phyloP scores from a whole-genome alignment of 1,140 invertebrate species.

The Coelopa frigida region DNA sequence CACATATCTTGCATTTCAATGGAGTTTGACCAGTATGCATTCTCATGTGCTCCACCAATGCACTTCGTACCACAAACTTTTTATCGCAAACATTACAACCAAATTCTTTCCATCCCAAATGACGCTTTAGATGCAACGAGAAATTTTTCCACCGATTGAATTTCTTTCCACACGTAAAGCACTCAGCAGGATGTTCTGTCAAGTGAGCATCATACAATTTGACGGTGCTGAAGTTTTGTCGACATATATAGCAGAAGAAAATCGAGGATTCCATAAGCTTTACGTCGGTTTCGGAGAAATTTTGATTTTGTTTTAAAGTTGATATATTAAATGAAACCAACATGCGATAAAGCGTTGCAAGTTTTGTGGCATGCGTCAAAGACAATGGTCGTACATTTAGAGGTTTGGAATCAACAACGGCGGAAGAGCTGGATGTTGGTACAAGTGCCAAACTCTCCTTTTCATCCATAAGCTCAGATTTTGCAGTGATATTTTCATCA shows the following conservation, averaged over 20 bases:
- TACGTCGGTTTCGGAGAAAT: slow-evolving; percentile 33
- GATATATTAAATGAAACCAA: slow-evolving; percentile 38
- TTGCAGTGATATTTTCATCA: not conserved
- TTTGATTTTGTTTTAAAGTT: slow-evolving; percentile 35
- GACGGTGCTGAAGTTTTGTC: slow-evolving; percentile 45
- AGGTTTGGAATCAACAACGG: slow-evolving; percentile 8
- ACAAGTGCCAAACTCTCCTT: slow-evolving; percentile 9
- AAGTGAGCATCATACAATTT: slow-evolving; percentile 60
- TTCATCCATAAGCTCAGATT: slow-evolving; percentile 12
- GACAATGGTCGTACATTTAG: slow-evolving; percentile 1
- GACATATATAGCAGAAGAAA: slow-evolving; percentile 50
- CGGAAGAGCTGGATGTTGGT: not conserved
- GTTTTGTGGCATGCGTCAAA: slow-evolving; percentile 26
- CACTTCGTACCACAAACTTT: slow-evolving; percentile 70
- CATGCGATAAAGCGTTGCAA: slow-evolving; percentile 38
- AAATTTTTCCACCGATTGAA: slow-evolving; percentile 66
- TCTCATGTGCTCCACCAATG: slow-evolving; percentile 70
- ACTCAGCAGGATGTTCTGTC: slow-evolving; percentile 71
- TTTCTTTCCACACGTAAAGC: slow-evolving; percentile 68
- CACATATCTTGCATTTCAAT: slow-evolving; percentile 72
- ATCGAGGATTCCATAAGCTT: slow-evolving; percentile 41
- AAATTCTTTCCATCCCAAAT: slow-evolving; percentile 57
- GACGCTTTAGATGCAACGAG: slow-evolving; percentile 67
- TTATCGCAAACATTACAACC: slow-evolving; percentile 74
- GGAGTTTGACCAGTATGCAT: slow-evolving; percentile 75